Base-by-base conservation (phyloP, 1,140 invertebrate species). In the fruit fly (Drosophila melanogaster) region DNA sequence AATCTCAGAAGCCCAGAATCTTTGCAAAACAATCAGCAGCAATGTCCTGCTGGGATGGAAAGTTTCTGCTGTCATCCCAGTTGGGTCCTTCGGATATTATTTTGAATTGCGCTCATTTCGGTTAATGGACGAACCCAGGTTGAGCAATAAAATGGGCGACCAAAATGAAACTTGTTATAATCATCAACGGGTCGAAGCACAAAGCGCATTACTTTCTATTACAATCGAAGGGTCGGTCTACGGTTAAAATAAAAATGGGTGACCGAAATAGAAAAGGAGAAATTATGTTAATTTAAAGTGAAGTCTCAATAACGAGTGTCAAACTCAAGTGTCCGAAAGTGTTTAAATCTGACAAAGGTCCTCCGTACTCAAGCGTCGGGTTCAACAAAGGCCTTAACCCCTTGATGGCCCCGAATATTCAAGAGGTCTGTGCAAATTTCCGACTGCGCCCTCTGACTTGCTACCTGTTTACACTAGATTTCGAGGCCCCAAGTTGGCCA, bases 201-300 rank as follows among this genome's bases (percentile, higher is more conserved):
- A 87, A 79, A 79, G 73, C 33, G 67, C 57, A 72, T 86, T 78
- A 67, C 65, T 71, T 84, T 86, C 81, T 75, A 86, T 86, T 86
- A 78, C 84, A 72, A 81, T 86, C 78, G 61, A 81, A 67, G 81
- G 78, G 76, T 67, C 56, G 8, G 19, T 30, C 26, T 10, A 17
- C n/a, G n/a, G 6, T 17, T 24, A 58, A 64, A 7, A 59, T 33
- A 38, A 35, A 51, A 11, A 22, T 22, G 17, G 8, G 15, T 5
- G 49, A 47, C 40, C n/a, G 12, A 71, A 38, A 43, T 61, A 69
- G 66, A 83, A 76, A 84, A 77, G 56, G 46, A 83, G 73, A 77
- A 89, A 89, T 89, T 89, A 89, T 89, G 84, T 89, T 89, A 89
- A 89, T 89, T 89, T 89, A 80, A 89, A 89, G 67, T 77, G 76